Conservation (phyloP, 1,140 invertebrate genomes). For the Chlorops oryzae region DNA sequence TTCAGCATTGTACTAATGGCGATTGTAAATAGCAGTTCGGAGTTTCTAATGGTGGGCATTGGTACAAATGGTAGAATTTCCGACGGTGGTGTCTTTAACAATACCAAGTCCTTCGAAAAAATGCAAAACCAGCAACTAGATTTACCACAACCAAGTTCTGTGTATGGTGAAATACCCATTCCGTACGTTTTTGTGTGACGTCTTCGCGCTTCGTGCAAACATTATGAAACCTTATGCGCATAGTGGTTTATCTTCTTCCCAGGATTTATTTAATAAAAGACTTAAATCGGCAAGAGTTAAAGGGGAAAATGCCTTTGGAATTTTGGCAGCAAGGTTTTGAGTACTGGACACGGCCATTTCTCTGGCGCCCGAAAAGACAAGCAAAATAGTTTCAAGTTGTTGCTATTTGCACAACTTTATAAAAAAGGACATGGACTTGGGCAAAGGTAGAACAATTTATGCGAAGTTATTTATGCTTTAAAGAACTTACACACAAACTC, state of each 20-base stretch:
- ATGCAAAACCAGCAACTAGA: constrained; percentile 16
- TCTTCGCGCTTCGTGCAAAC: constrained; percentile 28
- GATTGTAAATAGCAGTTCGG: constrained; percentile 45
- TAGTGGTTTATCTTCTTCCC: constrained; percentile 16
- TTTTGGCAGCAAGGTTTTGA: constrained; percentile 53
- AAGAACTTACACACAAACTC: too few relatives aligned
- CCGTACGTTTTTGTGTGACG: constrained; percentile 44
- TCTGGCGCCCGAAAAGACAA: constrained; percentile 30
- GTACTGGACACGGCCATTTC: constrained; percentile 40
- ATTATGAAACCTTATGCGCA: constrained; percentile 38
- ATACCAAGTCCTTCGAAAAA: constrained; percentile 22
- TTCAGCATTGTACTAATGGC: constrained; percentile 48
- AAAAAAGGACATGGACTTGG: too few relatives aligned
- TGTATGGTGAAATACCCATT: constrained; percentile 10
- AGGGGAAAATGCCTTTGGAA: constrained; percentile 41
- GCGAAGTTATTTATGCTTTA: too few relatives aligned
- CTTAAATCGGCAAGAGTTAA: constrained; percentile 40
- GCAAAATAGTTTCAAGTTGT: too few relatives aligned
- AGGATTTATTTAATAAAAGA: constrained; percentile 48
- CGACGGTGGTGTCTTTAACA: constrained; percentile 45
- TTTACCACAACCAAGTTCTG: constrained; percentile 17
- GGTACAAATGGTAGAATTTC: constrained; percentile 42
- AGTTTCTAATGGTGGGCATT: constrained; percentile 46
- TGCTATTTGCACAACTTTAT: too few relatives aligned
- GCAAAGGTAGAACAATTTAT: too few relatives aligned